Evolutionary conservation across 2,113 vertebrate genomes (phyloP).

Genomic region (Scytalopus superciliaris): DNA sequence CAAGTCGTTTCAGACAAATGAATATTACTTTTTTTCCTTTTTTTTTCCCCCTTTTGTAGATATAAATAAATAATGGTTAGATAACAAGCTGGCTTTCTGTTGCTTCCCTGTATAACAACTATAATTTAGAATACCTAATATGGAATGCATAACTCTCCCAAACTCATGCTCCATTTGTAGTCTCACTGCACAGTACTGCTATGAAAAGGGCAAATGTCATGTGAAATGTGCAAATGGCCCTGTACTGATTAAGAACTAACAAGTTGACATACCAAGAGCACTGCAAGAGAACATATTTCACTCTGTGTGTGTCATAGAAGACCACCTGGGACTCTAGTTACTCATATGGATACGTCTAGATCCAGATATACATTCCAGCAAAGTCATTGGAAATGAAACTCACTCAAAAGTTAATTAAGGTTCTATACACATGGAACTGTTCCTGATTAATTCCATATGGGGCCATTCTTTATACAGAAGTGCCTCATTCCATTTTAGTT

Average conservation of each 20-base stretch:
- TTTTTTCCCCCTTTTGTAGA: not conserved
- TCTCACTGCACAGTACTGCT: not conserved
- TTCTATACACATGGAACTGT: constrained; percentile 25
- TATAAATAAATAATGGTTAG: not conserved
- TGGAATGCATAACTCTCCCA: not conserved
- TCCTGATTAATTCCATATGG: constrained; percentile 43
- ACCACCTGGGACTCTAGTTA: not conserved
- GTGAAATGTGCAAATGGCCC: not conserved
- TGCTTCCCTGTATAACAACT: not conserved
- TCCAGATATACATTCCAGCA: constrained; percentile 12
- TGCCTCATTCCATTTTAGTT: not conserved
- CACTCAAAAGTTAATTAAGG: constrained; percentile 51
- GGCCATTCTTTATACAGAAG: constrained; percentile 15
- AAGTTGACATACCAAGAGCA: not conserved
- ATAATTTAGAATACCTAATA: not conserved
- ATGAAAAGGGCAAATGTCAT: not conserved
- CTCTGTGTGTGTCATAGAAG: not conserved
- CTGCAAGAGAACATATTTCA: not conserved
- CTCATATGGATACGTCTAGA: not conserved
- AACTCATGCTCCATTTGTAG: not conserved
- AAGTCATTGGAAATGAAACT: constrained; percentile 23
- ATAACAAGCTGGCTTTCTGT: not conserved
- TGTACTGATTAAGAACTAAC: not conserved
- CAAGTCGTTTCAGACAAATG: not conserved
- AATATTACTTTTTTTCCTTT: no score